A percentile compares a stretch with the other conserved stretches of the same genome.
Evolutionary conservation across 2,888 invertebrate species (phyloP).

Genomic region (Silvanus unidentatus): DNA sequence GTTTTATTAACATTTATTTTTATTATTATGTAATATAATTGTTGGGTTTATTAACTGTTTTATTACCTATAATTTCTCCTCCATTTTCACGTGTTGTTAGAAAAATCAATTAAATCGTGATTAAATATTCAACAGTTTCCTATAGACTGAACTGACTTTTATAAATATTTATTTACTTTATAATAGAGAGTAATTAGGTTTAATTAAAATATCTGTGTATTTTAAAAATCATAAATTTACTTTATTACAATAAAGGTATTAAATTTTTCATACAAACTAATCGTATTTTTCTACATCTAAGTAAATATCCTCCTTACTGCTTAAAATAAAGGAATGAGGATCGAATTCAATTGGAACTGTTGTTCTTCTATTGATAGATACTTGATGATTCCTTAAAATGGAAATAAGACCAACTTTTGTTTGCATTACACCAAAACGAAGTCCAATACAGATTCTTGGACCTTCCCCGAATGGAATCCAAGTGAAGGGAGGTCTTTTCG

Average conservation of each 20-base stretch:
- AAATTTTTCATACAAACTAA: not conserved
- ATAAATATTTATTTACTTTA: no score
- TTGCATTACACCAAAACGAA: slow-evolving; percentile 16
- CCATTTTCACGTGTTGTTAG: no score
- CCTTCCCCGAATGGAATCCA: slow-evolving; percentile 41
- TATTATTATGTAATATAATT: not conserved
- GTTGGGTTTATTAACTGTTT: not conserved
- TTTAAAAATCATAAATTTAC: no score
- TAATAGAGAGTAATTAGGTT: no score
- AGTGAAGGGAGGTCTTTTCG: slow-evolving; percentile 17
- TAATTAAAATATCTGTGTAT: no score
- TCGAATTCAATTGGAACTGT: slow-evolving; percentile 15
- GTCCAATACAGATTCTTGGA: slow-evolving; percentile 40
- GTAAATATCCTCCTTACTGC: slow-evolving; percentile 15
- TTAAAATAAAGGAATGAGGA: slow-evolving; percentile 11
- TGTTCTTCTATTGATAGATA: slow-evolving; percentile 18
- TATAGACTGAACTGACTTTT: no score
- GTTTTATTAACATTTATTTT: no score
- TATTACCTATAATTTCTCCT: no score
- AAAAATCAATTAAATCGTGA: no score
- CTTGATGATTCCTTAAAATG: slow-evolving; percentile 15
- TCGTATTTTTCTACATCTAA: no score
- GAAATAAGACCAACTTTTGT: slow-evolving; percentile 14
- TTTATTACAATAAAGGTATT: no score
- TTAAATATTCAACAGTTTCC: no score